Conservation (phyloP, 2,113 vertebrate species). For the Cephalopterus ornatus region DNA sequence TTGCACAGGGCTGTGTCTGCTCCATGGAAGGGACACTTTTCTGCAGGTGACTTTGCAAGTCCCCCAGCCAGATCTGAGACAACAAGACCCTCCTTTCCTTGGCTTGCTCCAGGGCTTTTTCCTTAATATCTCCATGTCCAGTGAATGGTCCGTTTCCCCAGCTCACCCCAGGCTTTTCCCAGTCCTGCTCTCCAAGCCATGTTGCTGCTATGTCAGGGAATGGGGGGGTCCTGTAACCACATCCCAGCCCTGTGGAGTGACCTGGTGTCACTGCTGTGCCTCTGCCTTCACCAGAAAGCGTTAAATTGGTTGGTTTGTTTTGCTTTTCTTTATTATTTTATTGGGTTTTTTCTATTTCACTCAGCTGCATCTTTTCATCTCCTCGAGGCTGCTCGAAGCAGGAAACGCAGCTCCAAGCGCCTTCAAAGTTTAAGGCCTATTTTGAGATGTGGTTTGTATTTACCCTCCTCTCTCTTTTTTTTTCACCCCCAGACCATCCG, state of each 20-base stretch:
- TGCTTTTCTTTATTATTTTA: not conserved
- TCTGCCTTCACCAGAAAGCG: not conserved
- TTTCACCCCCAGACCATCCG: not conserved
- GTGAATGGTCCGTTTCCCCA: fast-evolving
- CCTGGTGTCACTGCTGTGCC: not conserved
- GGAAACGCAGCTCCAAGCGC: not conserved
- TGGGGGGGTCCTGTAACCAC: not conserved
- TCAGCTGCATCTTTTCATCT: conserved; percentile 36
- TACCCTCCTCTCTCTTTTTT: not conserved
- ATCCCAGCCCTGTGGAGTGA: fast-evolving
- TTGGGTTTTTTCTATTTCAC: not conserved
- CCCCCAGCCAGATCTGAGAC: not conserved
- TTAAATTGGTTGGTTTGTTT: not conserved
- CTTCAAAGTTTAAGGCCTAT: not conserved
- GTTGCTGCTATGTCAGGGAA: fast-evolving
- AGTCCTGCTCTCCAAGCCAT: fast-evolving
- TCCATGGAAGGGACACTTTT: not conserved
- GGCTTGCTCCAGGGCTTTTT: not conserved
- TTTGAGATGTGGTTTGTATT: conserved; percentile 52
- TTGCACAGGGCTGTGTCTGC: not conserved
- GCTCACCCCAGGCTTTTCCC: fast-evolving
- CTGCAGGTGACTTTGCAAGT: not conserved
- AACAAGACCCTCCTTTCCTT: not conserved
- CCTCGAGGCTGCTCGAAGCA: not conserved
- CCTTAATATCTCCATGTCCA: not conserved